Evolutionary conservation across 2,113 vertebrate genomes (phyloP).

Genomic region (Sapajus apella): DNA sequence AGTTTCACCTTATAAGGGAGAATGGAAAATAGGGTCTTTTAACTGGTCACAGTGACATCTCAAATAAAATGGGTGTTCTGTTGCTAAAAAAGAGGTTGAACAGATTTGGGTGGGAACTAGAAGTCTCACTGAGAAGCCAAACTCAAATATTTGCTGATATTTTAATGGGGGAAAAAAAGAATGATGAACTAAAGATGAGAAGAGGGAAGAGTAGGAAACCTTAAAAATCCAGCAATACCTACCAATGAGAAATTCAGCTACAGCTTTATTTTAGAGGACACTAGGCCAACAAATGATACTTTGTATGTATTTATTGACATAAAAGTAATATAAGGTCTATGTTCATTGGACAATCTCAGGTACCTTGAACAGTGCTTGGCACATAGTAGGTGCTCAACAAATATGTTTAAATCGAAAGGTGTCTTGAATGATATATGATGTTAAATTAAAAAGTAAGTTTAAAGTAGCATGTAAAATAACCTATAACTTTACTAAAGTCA

Average conservation of each 20-base stretch:
- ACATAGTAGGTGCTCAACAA: not conserved
- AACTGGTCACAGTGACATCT: not conserved
- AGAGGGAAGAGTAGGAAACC: not conserved
- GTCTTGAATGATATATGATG: not conserved
- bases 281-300: not conserved
- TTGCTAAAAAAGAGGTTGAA: conserved; percentile 12
- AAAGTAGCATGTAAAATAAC: not conserved
- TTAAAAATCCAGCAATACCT: not conserved
- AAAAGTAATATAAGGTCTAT: not conserved
- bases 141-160: not conserved
- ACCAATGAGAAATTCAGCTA: not conserved
- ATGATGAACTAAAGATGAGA: not conserved
- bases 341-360: not conserved
- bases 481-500: not conserved
- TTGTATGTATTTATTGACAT: not conserved
- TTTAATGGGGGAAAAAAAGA: not conserved
- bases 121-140: not conserved
- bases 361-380: not conserved
- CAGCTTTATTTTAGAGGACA: not conserved
- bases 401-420: not conserved
- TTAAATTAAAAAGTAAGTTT: not conserved
- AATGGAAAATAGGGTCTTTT: not conserved
- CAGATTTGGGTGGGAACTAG: not conserved
- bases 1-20: not conserved
- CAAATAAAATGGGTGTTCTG: not conserved